Evolutionary conservation across 2,113 vertebrate species (phyloP).

Genomic region (Otis tarda): DNA sequence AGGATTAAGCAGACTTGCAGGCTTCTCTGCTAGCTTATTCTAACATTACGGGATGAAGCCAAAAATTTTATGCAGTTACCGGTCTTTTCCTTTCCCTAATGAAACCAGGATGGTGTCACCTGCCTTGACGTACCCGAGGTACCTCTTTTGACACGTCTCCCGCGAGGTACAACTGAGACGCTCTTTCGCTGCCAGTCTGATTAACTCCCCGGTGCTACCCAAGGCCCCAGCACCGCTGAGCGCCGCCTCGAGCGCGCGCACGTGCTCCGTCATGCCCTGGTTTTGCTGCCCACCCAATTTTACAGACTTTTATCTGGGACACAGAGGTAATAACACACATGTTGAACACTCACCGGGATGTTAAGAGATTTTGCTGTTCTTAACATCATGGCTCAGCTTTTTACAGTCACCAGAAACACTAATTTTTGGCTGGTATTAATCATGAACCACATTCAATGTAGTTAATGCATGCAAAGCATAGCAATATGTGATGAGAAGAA

Average conservation of each 20-base stretch:
- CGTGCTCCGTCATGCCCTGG: fast-evolving
- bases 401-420: background rate
- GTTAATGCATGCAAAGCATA: background rate
- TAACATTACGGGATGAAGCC: background rate
- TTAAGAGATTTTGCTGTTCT: background rate
- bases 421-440: background rate
- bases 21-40: background rate
- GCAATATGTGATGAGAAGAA: background rate
- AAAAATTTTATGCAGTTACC: background rate
- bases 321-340: background rate
- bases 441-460: background rate
- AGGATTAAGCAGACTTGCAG: background rate
- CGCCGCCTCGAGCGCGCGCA: background rate
- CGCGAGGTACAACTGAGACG: background rate
- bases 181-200: background rate
- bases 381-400: background rate
- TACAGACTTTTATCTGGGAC: background rate
- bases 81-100: background rate
- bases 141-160: background rate
- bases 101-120: background rate
- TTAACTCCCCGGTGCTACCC: too few relatives aligned
- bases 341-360: background rate
- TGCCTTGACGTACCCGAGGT: background rate
- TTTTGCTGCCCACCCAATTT: background rate
- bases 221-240: background rate